phyloP scores from a whole-genome alignment of 2,113 vertebrate genomes.

The Daphoenositta chrysoptera region DNA sequence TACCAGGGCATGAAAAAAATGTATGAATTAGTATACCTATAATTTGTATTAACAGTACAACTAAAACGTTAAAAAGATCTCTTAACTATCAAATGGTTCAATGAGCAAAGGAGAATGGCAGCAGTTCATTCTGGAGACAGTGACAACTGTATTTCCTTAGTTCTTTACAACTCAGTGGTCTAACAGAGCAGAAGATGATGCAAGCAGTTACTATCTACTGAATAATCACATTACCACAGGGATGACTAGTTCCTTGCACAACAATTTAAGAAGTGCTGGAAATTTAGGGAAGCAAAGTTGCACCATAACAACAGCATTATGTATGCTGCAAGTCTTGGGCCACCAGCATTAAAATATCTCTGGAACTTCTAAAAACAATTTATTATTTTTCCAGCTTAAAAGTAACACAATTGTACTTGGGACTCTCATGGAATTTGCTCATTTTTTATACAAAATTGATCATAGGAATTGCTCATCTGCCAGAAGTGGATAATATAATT shows the following conservation, averaged over 20 bases:
- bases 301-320: neutral
- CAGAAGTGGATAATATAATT: accelerated
- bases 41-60: neutral
- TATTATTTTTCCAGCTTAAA: neutral
- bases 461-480: neutral
- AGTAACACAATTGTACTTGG: neutral
- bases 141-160: neutral
- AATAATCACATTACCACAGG: neutral
- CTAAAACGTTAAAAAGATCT: neutral
- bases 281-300: neutral
- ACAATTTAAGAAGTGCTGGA: neutral
- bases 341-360: neutral
- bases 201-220: neutral
- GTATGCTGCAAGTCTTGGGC: neutral
- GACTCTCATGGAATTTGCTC: neutral
- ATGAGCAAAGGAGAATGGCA: neutral
- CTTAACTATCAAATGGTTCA: neutral
- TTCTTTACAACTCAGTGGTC: neutral
- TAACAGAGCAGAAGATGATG: neutral
- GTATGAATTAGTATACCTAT: neutral
- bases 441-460: neutral
- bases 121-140: neutral
- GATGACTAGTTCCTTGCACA: neutral
- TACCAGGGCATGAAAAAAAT: neutral
- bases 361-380: neutral